Evolutionary conservation across 2,113 vertebrate genomes (phyloP).

Genomic region (cattle (Bos taurus)): ARS-UCD2.0 NC_037338.1:75276001-75276500

Average conservation of each 20-base stretch:
- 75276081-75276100: background rate
- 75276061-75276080: accelerated
- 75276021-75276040: background rate
- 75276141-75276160: background rate
- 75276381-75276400: background rate
- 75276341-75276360: background rate
- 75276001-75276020: background rate
- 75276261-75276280: background rate
- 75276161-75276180: background rate
- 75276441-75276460: background rate
- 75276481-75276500: background rate
- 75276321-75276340: background rate
- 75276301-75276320: background rate
- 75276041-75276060: background rate
- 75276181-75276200: background rate
- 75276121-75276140: background rate
- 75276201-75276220: background rate
- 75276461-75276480: background rate
- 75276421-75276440: background rate
- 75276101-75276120: background rate
- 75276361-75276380: background rate
- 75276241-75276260: background rate
- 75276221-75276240: background rate
- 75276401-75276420: background rate
- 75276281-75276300: background rate